Evolutionary conservation across 1,140 invertebrate genomes (phyloP), one percentile per base, ranked within the genome.

Genomic region (Galleria mellonella): DNA sequence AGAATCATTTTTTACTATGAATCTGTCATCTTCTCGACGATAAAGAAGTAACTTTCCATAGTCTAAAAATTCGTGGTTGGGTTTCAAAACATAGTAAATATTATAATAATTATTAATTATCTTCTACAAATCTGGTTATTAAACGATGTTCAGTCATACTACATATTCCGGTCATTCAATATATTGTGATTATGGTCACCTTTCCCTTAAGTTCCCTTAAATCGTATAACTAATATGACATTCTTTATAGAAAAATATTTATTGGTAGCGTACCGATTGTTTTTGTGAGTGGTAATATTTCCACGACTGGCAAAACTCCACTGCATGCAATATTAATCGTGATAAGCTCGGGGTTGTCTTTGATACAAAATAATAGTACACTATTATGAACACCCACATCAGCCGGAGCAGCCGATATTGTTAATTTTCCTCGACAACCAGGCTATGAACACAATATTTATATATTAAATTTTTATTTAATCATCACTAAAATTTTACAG

Each of bases 1-100:
- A 6, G 82, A 85, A 51, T 83, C 76, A 47, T 85, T 85, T 48
- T 81, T 85, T n/a, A 85, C 70, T 27, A 85, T 82, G 48, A 85
- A 75, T 47, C 79, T 66, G 36, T 83, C 75, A 38, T 82, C 72
- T 62, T 81, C 71, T 40, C 71, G 65, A 10, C 82, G 63, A 41
- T 85, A 85, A 2, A 85, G 52, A 30, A 85, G 47, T 23, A 75
- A 65, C 42, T 76, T 83, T 6, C 76, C 74, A 12, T 76, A 85
- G 40, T 82, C 82, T 85, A 41, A 30, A 68, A 65, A 23, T 23
- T 3, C n/a, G n/a, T n/a, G n/a, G n/a, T n/a, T n/a, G n/a, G n/a
- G n/a, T n/a, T n/a, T n/a, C n/a, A n/a, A n/a, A n/a, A n/a, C n/a
- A n/a, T n/a, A n/a, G n/a, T n/a, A n/a, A n/a, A n/a, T n/a, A n/a